Evolutionary conservation across 2,888 invertebrate genomes (phyloP), one percentile per base, ranked within the genome.

Genomic region (Thymelicus acteon): DNA sequence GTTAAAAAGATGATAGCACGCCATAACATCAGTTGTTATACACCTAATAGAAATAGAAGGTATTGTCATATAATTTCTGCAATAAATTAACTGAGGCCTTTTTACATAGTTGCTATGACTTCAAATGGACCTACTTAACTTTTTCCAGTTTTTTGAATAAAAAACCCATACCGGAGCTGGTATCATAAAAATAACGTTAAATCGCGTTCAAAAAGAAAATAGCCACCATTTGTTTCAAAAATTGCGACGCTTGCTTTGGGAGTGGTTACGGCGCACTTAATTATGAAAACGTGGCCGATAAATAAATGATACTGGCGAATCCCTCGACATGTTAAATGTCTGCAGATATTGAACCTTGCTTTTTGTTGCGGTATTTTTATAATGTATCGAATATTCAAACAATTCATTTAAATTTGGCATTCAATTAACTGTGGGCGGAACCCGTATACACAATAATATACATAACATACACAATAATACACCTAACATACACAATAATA

Each of bases 211-310:
- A 58, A 58, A 58, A 37, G 39, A 15, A 37, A 39, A 58, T 54
- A 12, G 5, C 49, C 15, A 31, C 58, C 40, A 24, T 62, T 62
- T 61, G 54, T 68, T 61, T 47, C 57, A 39, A 57, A 68, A 68
- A 62, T 49, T 31, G 54, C 62, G 12, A 47, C 10, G 15, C 67
- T 60, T 49, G 58, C 63, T 15, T 48, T 48, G 69, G 63, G 63
- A 70, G 63, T 70, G 69, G 63, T 60, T 48, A 48, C 63, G 7
- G 39, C 10, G 63, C 69, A 70, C 62, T 70, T 70, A 70, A 70
- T 70, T 70, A 64, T 70, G 69, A 70, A 60, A 60, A 24, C 63
- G 63, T 54, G 7, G 44, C 63, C 69, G 63, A 70, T 70, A 70
- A 70, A 70, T 70, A 63, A 70, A 70, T 64, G 69, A 70, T 70